Conservation (phyloP, 2,888 invertebrate genomes). For the Cephus spinipes region DNA sequence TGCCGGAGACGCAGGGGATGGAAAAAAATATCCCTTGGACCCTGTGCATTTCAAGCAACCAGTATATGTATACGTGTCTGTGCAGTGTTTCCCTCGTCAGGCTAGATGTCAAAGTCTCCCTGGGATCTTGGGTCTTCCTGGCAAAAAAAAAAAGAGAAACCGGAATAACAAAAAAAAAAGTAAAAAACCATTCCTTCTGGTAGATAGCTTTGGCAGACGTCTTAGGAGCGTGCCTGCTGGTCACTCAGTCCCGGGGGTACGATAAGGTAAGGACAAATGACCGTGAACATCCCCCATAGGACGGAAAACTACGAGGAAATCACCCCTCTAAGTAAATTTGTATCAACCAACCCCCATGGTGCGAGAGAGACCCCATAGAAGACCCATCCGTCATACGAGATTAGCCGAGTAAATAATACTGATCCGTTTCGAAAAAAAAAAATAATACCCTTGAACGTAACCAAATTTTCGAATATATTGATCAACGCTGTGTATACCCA, state of each 20-base stretch:
- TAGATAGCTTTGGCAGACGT: not conserved
- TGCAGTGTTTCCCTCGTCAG: not conserved
- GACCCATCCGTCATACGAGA: conserved; percentile 62
- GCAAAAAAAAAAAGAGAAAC: not conserved
- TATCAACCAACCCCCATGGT: conserved; percentile 53
- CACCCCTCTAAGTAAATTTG: conserved; percentile 66
- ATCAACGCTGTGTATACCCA: conserved; percentile 18
- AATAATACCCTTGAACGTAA: conserved; percentile 35
- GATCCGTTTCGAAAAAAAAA: not conserved
- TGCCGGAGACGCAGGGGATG: not conserved
- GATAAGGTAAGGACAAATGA: conserved; percentile 66
- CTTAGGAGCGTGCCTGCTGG: not conserved
- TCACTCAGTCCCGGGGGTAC: conserved; percentile 55
- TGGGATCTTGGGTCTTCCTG: no score
- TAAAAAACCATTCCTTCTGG: not conserved
- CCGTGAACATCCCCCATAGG: conserved; percentile 36
- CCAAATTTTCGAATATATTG: conserved; percentile 59
- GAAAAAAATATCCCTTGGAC: not conserved
- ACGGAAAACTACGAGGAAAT: conserved; percentile 59
- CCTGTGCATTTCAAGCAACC: not conserved
- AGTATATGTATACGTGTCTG: no score
- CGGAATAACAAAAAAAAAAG: not conserved
- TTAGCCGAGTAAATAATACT: conserved; percentile 60
- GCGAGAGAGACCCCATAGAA: not conserved
- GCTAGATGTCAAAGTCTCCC: not conserved